Conservation (phyloP, 2,113 vertebrate species). For the Lethenteron camtschaticum region DNA sequence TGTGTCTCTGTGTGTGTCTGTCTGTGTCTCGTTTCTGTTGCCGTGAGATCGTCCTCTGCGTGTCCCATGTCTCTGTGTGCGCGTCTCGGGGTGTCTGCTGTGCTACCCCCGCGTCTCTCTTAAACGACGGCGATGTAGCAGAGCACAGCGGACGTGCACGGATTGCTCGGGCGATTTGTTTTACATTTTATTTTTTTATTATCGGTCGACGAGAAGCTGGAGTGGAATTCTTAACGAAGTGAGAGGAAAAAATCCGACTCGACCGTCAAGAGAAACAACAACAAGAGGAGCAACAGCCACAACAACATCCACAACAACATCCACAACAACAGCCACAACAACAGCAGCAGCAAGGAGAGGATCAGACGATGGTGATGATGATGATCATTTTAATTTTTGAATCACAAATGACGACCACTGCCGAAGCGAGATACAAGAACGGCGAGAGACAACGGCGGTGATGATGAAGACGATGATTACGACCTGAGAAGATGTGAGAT, state of each 20-base stretch:
- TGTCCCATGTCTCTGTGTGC: not conserved
- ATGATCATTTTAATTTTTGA: too few relatives aligned
- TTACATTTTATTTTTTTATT: not conserved
- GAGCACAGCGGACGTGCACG: not conserved
- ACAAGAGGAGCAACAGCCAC: too few relatives aligned
- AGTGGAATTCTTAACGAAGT: not conserved
- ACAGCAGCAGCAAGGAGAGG: too few relatives aligned
- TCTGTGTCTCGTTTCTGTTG: not conserved
- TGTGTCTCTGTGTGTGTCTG: constrained; percentile 6
- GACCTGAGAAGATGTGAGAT: too few relatives aligned
- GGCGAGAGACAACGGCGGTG: too few relatives aligned
- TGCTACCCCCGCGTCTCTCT: not conserved
- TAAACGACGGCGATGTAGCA: not conserved
- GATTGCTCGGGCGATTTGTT: not conserved
- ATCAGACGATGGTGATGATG: too few relatives aligned
- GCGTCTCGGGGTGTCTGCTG: not conserved
- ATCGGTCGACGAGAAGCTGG: not conserved
- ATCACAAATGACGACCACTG: too few relatives aligned
- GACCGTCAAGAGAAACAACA: not conserved
- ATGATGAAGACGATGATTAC: too few relatives aligned
- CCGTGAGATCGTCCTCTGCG: not conserved
- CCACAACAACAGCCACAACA: too few relatives aligned
- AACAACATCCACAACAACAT: too few relatives aligned
- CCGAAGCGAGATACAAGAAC: too few relatives aligned
- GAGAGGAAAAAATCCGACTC: not conserved